A percentile compares a stretch with the other conserved stretches of the same genome.
Conservation (phyloP, 2,113 vertebrate species). For the Stigmatopora argus region DNA sequence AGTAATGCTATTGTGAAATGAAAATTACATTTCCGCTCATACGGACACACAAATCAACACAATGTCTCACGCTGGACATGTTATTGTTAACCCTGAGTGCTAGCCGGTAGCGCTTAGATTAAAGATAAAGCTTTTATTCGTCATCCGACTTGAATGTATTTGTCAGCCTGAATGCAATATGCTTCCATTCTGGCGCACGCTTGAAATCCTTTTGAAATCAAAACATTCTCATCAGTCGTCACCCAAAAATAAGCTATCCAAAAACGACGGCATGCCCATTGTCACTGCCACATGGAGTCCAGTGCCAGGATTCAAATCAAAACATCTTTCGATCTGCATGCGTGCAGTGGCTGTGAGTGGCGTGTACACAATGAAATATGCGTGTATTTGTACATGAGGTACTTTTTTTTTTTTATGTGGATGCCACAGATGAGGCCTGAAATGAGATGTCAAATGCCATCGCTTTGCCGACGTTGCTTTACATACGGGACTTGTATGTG, state of each 20-base stretch:
- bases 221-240: slow-evolving; percentile 47
- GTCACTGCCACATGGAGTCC: slow-evolving; percentile 51
- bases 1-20: neutral
- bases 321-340: slow-evolving; percentile 30
- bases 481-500: slow-evolving; percentile 20
- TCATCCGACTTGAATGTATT: neutral
- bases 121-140: neutral
- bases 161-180: slow-evolving; percentile 49
- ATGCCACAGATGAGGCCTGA: slow-evolving; percentile 40
- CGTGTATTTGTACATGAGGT: slow-evolving; percentile 16
- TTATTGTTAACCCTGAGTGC: neutral
- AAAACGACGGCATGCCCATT: slow-evolving; percentile 61
- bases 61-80: neutral
- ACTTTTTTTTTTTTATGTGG: slow-evolving; percentile 8
- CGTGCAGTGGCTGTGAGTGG: slow-evolving; percentile 60
- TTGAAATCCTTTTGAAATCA: slow-evolving; percentile 44
- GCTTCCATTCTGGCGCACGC: slow-evolving; percentile 53
- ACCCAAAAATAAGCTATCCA: slow-evolving; percentile 39
- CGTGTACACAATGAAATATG: slow-evolving; percentile 50
- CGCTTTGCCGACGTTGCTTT: slow-evolving; percentile 23
- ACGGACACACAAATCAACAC: slow-evolving; percentile 1
- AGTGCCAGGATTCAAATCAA: slow-evolving; percentile 35
- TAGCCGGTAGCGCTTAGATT: neutral
- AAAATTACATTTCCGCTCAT: slow-evolving; percentile 1
- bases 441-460: slow-evolving; percentile 40